Evolutionary conservation across 2,113 vertebrate species (phyloP), one percentile per base, ranked within the genome.

Genomic region (Halichoeres trimaculatus): DNA sequence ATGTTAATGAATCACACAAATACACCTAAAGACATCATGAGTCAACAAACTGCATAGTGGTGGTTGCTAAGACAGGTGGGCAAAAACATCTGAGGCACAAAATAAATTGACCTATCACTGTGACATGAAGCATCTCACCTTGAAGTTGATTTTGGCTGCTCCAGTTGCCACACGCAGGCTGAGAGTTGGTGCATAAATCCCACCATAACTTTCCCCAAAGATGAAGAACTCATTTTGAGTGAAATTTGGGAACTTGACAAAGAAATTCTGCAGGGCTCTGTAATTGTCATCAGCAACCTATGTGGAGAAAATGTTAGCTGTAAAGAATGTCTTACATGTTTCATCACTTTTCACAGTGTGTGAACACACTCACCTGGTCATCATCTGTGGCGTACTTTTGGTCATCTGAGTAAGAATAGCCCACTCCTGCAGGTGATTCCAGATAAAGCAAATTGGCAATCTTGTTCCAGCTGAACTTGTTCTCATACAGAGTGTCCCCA

Each of bases 191-290:
- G 64, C 90, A 19, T 95, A 95, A 40, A 95, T 89, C 1, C 94
- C 94, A 7, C 94, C 94, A 2, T 95, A 95, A 77, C 94, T 94
- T 83, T 95, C 94, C n/a, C 93, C 94, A 48, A 94, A 92, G 60
- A 95, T 91, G 62, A 91, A 95, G 76, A 94, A 94, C 12, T 94
- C 91, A 20, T 94, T 94, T 36, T 67, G 56, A 20, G 88, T 91
- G 77, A 94, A 94, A 65, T 85, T 91, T n/a, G 93, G 93, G 65
- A 94, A 94, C 74, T 94, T 95, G 52, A 17, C 19, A 56, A 94
- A 95, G 86, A 94, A 94, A 74, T 88, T 92, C 75, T 93, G 91
- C 35, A 95, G 76, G 0, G 94, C 94, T 65, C 54, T 66, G 78
- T 94, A 94, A 70, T 95, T 95, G 80, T 94, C 89, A 0, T 91